Base-by-base conservation (phyloP, 1,140 invertebrate genomes). In the Drosophila equinoxialis region DNA sequence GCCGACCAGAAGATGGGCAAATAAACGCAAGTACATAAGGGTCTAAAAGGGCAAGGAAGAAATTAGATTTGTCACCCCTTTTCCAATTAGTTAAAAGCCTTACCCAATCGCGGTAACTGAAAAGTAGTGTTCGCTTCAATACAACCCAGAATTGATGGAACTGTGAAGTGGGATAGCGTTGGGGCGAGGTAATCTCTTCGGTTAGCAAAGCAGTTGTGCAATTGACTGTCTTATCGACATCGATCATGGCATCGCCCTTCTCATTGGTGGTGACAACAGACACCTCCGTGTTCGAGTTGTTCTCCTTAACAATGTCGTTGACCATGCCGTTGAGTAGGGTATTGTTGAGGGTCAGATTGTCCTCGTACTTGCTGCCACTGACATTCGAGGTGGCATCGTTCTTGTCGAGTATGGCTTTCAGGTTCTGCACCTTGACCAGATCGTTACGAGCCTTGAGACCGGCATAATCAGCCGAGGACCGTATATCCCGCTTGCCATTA, bases 1-100 rank as follows among this genome's bases (percentile, higher is more conserved):
- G 8, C 97, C 98, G 64, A 99, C 97, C 54, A 97, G 93, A 41
- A 99, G 94, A 91, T 99, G 98, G 7, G 98, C 98, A 92, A 98
- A 97, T 41, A 99, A 93, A 79, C 98, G 95, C 66, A 99, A 94
- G 81, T 98, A 97, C 94, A 98, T 99, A 62, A 99, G 94, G 37
- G 98, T 99, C 98, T 98, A 93, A 35, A 94, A 94, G 71, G 0
- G 81, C 59, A 61, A 63, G n/a, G 54, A 7, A 7, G 6, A 4
- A 45, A 42, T 6, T 8, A 60, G 20, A 37, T 10, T 14, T 11
- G 3, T 20, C 1, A n/a, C 1, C 6, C n/a, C 30, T 17, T 7
- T 17, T 4, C 6, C 23, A 6, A 14, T 10, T 48, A 71, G 7
- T 51, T 63, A 0, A 2, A 42, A 30, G 42, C 11, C 1, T 26